Conservation (phyloP, 2,888 invertebrate species). For the Muschampia plurimacula region DNA sequence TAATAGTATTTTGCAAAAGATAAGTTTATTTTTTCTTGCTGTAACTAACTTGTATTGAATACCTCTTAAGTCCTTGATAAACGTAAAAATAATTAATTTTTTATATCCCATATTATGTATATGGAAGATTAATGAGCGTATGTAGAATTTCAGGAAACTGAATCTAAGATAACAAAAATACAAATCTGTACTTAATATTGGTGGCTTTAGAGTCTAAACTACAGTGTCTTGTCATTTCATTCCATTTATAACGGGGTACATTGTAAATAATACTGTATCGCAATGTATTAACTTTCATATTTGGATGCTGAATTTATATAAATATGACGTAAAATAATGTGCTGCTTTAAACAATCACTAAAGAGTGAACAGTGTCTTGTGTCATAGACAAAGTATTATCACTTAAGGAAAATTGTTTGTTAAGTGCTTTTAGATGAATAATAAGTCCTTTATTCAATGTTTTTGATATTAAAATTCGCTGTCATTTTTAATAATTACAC, state of each 20-base stretch:
- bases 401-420: neutral
- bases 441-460: neutral
- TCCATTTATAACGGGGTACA: neutral
- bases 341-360: neutral
- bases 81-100: too few relatives aligned
- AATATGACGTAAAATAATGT: neutral
- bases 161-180: too few relatives aligned
- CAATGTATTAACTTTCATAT: neutral
- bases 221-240: neutral
- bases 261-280: conserved; percentile 4
- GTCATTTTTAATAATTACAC: neutral
- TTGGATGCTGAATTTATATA: neutral
- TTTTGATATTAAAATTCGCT: neutral
- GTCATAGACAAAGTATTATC: neutral
- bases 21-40: neutral
- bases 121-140: too few relatives aligned
- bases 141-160: too few relatives aligned
- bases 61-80: neutral
- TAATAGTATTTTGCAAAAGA: neutral
- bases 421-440: conserved; percentile 13
- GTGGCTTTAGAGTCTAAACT: neutral
- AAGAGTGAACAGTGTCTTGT: neutral
- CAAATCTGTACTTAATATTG: neutral
- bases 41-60: neutral
- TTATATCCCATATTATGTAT: too few relatives aligned